A percentile compares a stretch with the other conserved stretches of the same genome.
Conservation (phyloP, 2,888 invertebrate genomes). For the Melanostoma scalare region DNA sequence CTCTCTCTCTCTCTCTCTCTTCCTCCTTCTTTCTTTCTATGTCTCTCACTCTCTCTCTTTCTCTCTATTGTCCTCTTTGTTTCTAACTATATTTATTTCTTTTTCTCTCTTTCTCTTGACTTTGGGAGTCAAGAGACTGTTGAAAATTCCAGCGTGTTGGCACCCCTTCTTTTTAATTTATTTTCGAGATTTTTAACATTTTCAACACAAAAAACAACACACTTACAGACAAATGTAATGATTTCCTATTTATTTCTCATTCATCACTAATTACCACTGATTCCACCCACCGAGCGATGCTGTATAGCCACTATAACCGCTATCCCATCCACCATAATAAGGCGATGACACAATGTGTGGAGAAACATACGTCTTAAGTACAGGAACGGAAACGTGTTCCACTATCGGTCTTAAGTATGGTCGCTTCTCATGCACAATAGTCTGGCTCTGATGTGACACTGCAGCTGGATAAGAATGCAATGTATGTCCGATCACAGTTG, state of each 20-base stretch:
- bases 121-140: no score
- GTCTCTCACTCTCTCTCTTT: no score
- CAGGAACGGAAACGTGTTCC: constrained; percentile 77
- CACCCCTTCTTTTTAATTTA: no score
- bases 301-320: constrained; percentile 58
- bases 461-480: constrained; percentile 77
- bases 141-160: no score
- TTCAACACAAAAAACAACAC: background rate
- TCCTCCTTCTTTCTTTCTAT: no score
- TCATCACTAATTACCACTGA: constrained; percentile 51
- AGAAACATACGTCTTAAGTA: constrained; percentile 75
- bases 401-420: constrained; percentile 79
- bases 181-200: no score
- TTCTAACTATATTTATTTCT: no score
- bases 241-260: background rate
- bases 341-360: constrained; percentile 62
- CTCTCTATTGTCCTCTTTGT: no score
- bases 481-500: constrained; percentile 78
- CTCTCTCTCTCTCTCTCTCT: no score
- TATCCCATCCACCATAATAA: constrained; percentile 52
- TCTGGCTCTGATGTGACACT: constrained; percentile 80
- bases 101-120: no score
- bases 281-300: constrained; percentile 73
- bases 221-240: background rate
- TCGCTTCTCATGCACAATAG: constrained; percentile 80